Percentiles rank a stretch among this genome's conserved stretches.
phyloP scores from a whole-genome alignment of 2,113 vertebrate genomes.

The Lampris incognitus region DNA sequence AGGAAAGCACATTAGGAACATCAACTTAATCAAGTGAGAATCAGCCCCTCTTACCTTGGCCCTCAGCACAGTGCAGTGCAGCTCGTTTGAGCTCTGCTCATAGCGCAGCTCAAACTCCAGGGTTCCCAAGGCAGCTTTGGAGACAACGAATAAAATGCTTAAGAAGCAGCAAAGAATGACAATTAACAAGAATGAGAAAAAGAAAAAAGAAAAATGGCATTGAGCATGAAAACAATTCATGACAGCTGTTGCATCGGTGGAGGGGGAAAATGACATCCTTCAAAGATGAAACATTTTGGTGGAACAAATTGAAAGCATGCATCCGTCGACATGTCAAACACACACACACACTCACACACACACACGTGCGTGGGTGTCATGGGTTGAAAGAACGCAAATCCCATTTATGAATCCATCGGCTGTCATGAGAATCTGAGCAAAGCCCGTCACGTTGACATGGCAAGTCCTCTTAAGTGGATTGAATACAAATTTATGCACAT shows the following conservation, averaged over 20 bases:
- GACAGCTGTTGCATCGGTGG: neutral
- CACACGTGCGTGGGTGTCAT: neutral
- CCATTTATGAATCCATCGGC: slow-evolving; percentile 26
- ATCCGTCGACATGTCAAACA: neutral
- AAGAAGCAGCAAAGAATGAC: neutral
- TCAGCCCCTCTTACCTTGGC: slow-evolving; percentile 73
- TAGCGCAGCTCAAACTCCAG: slow-evolving; percentile 82
- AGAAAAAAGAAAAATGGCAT: neutral
- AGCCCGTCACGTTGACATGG: slow-evolving; percentile 4
- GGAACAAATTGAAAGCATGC: slow-evolving; percentile 29
- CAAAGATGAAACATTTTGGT: neutral
- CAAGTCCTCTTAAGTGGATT: slow-evolving; percentile 19
- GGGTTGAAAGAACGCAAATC: slow-evolving; percentile 21
- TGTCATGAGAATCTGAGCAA: slow-evolving; percentile 18
- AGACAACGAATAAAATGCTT: neutral
- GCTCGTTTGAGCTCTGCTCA: slow-evolving; percentile 74
- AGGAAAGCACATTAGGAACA: neutral
- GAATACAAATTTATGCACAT: neutral
- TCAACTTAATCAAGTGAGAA: neutral
- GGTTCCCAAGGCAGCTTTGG: slow-evolving; percentile 79
- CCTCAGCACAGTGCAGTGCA: slow-evolving; percentile 79
- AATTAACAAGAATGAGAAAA: slow-evolving; percentile 1
- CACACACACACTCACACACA: neutral
- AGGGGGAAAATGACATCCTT: neutral
- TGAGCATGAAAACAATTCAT: neutral